These are phyloP conservation scores for Chelonus formosanus DNA, from an alignment of 2,888 invertebrate genomes.

Conservation along the genomic window DNA sequence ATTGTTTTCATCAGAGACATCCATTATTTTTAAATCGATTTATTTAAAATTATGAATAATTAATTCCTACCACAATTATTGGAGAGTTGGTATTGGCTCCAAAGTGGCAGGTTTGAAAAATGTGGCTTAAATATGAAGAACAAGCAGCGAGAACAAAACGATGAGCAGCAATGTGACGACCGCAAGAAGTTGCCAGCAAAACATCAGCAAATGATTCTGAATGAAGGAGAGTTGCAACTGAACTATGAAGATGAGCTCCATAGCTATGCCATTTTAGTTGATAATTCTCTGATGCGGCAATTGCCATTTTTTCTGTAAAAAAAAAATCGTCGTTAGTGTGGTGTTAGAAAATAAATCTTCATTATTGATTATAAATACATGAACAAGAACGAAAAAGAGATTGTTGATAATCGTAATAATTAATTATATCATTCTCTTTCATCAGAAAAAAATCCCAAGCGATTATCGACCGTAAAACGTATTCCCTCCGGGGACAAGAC, in stretches of 20 bases:
- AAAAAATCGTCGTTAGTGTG: not conserved
- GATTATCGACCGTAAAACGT: slow-evolving; percentile 27
- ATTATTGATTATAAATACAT: no score
- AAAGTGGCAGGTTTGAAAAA: slow-evolving; percentile 66
- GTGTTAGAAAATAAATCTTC: no score
- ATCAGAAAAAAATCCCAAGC: slow-evolving; percentile 12
- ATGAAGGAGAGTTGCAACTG: slow-evolving; percentile 79
- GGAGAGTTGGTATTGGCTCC: slow-evolving; percentile 63
- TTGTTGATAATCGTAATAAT: not conserved
- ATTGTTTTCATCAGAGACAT: not conserved
- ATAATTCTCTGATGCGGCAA: slow-evolving; percentile 76
- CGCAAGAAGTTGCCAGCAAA: slow-evolving; percentile 79
- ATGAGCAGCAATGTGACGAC: slow-evolving; percentile 84
- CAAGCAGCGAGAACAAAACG: slow-evolving; percentile 86
- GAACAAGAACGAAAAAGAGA: no score
- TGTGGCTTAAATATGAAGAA: slow-evolving; percentile 73
- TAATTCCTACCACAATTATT: slow-evolving; percentile 58
- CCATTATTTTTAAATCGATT: not conserved
- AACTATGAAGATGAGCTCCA: slow-evolving; percentile 82
- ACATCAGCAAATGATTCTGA: slow-evolving; percentile 87
- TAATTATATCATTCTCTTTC: not conserved
- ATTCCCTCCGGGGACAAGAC: slow-evolving; percentile 26
- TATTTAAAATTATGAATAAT: not conserved
- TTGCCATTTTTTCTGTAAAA: slow-evolving; percentile 65
- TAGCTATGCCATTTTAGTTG: slow-evolving; percentile 91